Percentiles rank a stretch among this genome's conserved stretches.
Conservation (phyloP, 2,888 invertebrate species). For the Chrysotoxum bicinctum region DNA sequence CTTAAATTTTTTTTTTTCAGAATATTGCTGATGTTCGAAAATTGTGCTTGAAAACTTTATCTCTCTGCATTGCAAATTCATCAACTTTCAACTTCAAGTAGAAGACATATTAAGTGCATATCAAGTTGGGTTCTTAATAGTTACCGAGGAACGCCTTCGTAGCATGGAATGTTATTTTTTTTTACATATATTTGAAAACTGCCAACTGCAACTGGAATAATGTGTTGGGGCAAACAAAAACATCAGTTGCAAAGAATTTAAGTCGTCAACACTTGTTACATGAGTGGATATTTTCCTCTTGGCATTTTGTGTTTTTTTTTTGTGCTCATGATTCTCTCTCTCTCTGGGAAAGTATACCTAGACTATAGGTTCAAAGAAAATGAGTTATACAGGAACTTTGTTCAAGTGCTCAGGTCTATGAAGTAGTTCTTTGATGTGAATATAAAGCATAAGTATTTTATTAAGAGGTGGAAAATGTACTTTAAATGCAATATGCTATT, state of each 20-base stretch:
- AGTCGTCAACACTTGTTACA: conserved; percentile 16
- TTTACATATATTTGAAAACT: neutral
- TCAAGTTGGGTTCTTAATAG: neutral
- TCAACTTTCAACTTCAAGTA: conserved; percentile 5
- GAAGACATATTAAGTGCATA: conserved; percentile 1
- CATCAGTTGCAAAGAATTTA: neutral
- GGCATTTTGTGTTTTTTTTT: neutral
- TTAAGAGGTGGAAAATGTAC: neutral
- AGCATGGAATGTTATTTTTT: neutral
- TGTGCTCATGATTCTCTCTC: neutral
- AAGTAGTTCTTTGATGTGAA: neutral
- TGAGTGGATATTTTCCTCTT: neutral
- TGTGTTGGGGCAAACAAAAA: neutral
- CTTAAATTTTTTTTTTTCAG: neutral
- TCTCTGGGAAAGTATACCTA: neutral
- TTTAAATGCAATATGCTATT: neutral
- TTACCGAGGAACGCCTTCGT: neutral
- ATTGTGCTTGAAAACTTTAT: conserved; percentile 6
- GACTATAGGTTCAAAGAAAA: neutral
- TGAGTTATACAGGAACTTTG: neutral
- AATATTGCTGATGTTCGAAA: neutral
- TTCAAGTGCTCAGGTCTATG: neutral
- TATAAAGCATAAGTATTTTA: neutral
- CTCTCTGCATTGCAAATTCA: neutral
- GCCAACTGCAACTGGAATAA: neutral